A percentile compares a stretch with the other conserved stretches of the same genome.
These are phyloP conservation scores for Coremacera marginata DNA, from an alignment of 2,888 invertebrate species.

Conservation along the genomic window DNA sequence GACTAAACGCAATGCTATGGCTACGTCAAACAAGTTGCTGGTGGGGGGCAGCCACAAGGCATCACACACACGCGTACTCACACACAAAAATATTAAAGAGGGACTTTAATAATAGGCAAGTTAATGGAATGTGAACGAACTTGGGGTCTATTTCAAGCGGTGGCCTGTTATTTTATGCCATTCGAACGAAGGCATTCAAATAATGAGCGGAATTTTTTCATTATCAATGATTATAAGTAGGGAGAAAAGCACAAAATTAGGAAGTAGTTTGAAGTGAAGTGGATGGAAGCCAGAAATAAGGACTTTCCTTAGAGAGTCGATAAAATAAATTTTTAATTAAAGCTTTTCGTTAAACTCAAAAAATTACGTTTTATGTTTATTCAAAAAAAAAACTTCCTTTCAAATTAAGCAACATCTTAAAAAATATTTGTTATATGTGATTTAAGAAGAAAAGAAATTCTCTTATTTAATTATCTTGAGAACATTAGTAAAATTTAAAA, in stretches of 20 bases:
- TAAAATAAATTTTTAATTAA: neutral
- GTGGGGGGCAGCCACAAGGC: neutral
- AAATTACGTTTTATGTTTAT: neutral
- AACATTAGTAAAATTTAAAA: too few species aligned
- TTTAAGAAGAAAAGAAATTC: too few species aligned
- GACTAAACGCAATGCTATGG: neutral
- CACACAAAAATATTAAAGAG: neutral
- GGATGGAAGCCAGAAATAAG: too few species aligned
- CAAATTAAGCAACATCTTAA: too few species aligned
- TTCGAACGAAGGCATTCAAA: slow-evolving; percentile 45
- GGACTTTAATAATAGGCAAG: neutral
- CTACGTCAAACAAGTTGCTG: neutral
- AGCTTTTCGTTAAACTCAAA: neutral
- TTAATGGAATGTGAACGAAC: neutral
- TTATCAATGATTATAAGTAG: slow-evolving; percentile 48
- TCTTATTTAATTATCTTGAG: too few species aligned
- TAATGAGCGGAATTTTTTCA: slow-evolving; percentile 51
- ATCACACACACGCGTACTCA: neutral
- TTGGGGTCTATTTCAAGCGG: neutral
- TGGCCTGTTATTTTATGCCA: neutral
- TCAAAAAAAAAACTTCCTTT: neutral
- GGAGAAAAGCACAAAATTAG: too few species aligned
- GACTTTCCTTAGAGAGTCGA: neutral
- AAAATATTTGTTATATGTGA: too few species aligned
- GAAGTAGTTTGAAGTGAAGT: too few species aligned